Percentiles rank a stretch among this genome's conserved stretches.
These are phyloP conservation scores for Apteryx mantelli DNA, from an alignment of 2,113 vertebrate genomes.

Conservation along the genomic window DNA sequence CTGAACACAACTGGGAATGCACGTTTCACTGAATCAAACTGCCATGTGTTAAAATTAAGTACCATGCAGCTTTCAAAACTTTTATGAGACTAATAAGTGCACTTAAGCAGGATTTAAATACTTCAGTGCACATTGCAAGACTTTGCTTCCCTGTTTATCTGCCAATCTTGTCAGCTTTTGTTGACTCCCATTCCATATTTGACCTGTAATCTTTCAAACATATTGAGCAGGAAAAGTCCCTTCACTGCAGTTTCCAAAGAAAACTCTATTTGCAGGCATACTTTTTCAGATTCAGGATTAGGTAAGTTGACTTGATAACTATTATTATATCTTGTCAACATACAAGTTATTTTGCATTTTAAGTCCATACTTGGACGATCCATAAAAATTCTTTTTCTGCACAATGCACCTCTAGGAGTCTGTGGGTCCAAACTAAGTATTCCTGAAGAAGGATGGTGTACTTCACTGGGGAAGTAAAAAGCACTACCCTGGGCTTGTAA, in stretches of 20 bases:
- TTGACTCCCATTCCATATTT: neutral
- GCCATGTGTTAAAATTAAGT: neutral
- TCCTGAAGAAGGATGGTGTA: neutral
- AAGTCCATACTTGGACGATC: neutral
- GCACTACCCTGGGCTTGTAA: neutral
- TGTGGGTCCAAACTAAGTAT: neutral
- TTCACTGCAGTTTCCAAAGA: neutral
- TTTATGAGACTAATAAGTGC: neutral
- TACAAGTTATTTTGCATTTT: neutral
- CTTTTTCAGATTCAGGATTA: neutral
- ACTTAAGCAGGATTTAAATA: neutral
- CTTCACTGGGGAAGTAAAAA: neutral
- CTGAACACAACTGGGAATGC: neutral
- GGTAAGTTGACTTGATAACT: neutral
- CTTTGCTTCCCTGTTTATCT: neutral
- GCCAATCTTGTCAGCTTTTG: neutral
- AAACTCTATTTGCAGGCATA: neutral
- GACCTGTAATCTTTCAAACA: neutral
- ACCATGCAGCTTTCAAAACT: neutral
- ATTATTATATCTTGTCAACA: neutral
- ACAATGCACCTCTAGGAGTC: neutral
- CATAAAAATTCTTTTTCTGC: neutral
- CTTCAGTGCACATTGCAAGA: slow-evolving; percentile 9
- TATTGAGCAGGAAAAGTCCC: neutral
- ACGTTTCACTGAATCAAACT: neutral